Percentiles rank a stretch among this genome's conserved stretches.
Evolutionary conservation across 2,113 vertebrate species (phyloP).

Genomic region (Cyanistes caeruleus): DNA sequence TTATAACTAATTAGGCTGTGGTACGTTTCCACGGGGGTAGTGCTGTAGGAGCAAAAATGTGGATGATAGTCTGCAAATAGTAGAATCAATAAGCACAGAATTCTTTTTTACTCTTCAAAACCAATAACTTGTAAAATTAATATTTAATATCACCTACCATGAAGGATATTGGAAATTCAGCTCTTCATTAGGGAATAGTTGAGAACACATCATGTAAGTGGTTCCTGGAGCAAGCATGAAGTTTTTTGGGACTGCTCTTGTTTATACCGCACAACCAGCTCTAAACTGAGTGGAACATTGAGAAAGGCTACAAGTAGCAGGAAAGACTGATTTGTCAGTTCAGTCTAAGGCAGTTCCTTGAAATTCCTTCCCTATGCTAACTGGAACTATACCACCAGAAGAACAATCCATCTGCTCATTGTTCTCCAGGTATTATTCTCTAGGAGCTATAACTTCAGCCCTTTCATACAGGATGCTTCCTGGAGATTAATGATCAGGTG

Average conservation of each 20-base stretch:
- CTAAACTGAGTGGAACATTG: not conserved
- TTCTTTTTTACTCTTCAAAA: not conserved
- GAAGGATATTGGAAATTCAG: not conserved
- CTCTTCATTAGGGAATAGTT: not conserved
- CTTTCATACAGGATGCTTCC: not conserved
- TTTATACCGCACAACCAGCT: not conserved
- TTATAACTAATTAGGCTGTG: slow-evolving; percentile 14
- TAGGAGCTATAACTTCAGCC: not conserved
- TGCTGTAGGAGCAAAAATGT: not conserved
- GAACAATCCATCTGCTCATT: slow-evolving; percentile 8
- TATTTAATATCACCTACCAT: not conserved
- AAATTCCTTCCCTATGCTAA: not conserved
- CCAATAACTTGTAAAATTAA: not conserved
- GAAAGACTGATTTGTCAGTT: not conserved
- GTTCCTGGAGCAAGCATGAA: not conserved
- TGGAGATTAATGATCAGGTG: slow-evolving; percentile 39
- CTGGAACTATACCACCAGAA: not conserved
- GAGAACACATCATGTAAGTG: not conserved
- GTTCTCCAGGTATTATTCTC: slow-evolving; percentile 6
- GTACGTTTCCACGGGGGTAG: not conserved
- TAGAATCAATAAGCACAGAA: not conserved
- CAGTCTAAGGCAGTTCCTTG: not conserved
- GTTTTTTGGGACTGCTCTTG: not conserved
- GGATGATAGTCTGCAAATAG: not conserved
- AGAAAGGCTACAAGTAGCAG: not conserved